Percentiles rank a stretch among this genome's conserved stretches.
These are phyloP conservation scores for Trimorus sp. DNA, from an alignment of 2,888 invertebrate genomes.

Conservation along the genomic window DNA sequence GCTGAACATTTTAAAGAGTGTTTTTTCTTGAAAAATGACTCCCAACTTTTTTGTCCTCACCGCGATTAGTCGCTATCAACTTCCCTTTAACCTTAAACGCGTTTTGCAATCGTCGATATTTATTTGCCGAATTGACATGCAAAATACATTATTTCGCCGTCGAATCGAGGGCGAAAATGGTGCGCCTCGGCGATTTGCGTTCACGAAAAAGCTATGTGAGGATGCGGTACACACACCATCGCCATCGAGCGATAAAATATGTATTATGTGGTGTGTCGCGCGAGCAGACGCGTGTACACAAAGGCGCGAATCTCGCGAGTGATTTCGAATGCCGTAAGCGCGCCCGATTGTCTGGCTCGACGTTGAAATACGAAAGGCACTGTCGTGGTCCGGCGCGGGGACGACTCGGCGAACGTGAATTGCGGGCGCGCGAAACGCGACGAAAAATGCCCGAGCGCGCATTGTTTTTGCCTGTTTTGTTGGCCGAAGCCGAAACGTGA, in stretches of 20 bases:
- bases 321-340: constrained; percentile 64
- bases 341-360: background rate
- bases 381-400: too few species aligned
- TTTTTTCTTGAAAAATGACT: too few species aligned
- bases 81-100: constrained; percentile 22
- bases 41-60: too few species aligned
- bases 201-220: constrained; percentile 12
- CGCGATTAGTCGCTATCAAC: constrained; percentile 34
- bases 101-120: constrained; percentile 21
- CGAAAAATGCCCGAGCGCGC: background rate
- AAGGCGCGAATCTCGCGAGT: constrained; percentile 44
- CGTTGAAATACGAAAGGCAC: too few species aligned
- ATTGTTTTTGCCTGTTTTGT: constrained; percentile 24
- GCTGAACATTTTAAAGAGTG: too few species aligned
- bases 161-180: constrained; percentile 26
- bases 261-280: background rate
- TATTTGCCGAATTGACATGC: constrained; percentile 26
- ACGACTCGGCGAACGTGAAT: too few species aligned
- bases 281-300: constrained; percentile 3
- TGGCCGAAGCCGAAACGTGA: constrained; percentile 37
- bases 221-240: background rate
- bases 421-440: too few species aligned
- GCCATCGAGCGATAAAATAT: background rate
- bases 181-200: too few species aligned
- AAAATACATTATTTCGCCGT: constrained; percentile 33